Conservation (phyloP, 2,888 invertebrate species). For the Helicoverpa assulta region DNA sequence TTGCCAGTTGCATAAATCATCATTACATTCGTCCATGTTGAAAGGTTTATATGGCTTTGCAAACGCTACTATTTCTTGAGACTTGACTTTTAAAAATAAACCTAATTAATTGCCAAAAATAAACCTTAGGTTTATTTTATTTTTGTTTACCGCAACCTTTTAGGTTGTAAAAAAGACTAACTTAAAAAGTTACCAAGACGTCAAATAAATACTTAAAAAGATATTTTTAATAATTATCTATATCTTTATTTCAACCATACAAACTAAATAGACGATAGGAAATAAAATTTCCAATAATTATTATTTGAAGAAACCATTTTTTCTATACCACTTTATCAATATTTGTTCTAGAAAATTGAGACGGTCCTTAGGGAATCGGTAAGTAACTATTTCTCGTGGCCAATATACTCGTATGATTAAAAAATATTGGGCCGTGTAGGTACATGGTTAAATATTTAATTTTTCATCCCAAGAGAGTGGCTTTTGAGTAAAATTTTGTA, state of each 20-base stretch:
- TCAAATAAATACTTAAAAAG: neutral
- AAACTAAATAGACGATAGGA: neutral
- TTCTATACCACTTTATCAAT: conserved; percentile 17
- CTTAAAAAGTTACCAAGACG: too few relatives aligned
- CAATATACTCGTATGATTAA: conserved; percentile 13
- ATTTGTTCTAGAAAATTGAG: conserved; percentile 40
- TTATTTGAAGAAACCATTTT: conserved; percentile 1
- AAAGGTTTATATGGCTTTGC: neutral
- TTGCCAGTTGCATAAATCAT: neutral
- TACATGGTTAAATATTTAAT: conserved; percentile 47
- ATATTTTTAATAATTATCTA: conserved; percentile 1
- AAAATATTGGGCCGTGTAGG: conserved; percentile 9
- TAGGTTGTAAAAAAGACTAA: neutral
- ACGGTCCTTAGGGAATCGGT: conserved; percentile 15
- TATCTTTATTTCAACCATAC: conserved; percentile 15
- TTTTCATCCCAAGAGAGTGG: conserved; percentile 38
- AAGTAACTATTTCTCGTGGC: conserved; percentile 30
- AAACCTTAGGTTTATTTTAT: too few relatives aligned
- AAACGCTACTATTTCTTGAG: neutral
- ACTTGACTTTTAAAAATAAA: neutral
- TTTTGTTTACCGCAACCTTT: neutral
- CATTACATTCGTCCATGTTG: neutral
- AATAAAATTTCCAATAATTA: neutral
- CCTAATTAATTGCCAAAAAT: too few relatives aligned
- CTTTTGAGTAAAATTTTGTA: conserved; percentile 19